Conservation (phyloP, 2,113 vertebrate species). For the Salminus brasiliensis region DNA sequence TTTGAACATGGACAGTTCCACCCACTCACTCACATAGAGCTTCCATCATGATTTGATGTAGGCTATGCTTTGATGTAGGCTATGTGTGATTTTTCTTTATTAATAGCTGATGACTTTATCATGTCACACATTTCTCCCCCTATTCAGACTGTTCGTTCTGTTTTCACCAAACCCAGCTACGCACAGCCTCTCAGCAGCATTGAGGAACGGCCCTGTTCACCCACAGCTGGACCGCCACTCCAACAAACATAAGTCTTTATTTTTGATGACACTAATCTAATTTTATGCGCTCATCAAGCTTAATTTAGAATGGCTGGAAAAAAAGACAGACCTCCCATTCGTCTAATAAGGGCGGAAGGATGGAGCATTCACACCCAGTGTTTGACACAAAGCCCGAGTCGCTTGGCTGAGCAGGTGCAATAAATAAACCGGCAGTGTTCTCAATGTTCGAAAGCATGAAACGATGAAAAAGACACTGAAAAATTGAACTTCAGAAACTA, state of each 20-base stretch:
- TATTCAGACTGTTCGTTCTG: not conserved
- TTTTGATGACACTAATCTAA: constrained; percentile 29
- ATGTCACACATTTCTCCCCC: not conserved
- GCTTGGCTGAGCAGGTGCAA: not conserved
- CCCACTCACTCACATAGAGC: too few relatives aligned
- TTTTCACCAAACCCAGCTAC: not conserved
- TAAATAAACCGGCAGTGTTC: not conserved
- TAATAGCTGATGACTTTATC: not conserved
- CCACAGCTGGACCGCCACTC: constrained; percentile 7
- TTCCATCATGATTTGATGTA: too few relatives aligned
- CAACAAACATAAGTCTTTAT: constrained; percentile 8
- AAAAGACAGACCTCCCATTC: constrained; percentile 1
- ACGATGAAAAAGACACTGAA: too few relatives aligned
- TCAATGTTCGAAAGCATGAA: too few relatives aligned
- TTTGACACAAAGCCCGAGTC: not conserved
- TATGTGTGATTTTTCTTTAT: not conserved
- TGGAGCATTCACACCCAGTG: not conserved
- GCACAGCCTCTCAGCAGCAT: not conserved
- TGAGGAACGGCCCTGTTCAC: not conserved
- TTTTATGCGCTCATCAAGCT: constrained; percentile 9
- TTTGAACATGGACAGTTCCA: too few relatives aligned
- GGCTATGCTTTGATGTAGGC: too few relatives aligned
- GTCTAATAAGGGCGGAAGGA: not conserved
- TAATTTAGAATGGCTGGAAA: constrained; percentile 1
- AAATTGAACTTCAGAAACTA: too few relatives aligned